Percentiles rank a stretch among this genome's conserved stretches.
phyloP scores from a whole-genome alignment of 2,113 vertebrate genomes.

The Hyperoodon ampullatus region DNA sequence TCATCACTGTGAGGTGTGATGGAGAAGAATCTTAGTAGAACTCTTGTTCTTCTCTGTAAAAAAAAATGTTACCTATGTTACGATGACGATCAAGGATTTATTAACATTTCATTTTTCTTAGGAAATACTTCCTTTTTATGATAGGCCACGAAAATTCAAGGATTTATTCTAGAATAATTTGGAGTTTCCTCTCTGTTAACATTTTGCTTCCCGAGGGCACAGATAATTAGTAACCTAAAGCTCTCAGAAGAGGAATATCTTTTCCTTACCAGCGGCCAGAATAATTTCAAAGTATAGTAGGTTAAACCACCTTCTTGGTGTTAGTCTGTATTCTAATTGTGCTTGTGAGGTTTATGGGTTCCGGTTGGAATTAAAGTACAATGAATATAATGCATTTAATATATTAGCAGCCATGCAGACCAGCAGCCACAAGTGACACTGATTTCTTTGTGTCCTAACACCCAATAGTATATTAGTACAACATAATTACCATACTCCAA shows the following conservation, averaged over 20 bases:
- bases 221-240: background rate
- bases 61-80: background rate
- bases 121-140: background rate
- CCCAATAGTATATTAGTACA: background rate
- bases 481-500: background rate
- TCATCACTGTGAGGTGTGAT: background rate
- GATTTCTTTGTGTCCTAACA: background rate
- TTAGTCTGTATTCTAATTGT: background rate
- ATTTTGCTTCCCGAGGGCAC: background rate
- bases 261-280: background rate
- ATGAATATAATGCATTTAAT: background rate
- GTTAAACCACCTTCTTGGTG: background rate
- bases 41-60: background rate
- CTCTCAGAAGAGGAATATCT: background rate
- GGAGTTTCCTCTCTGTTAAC: background rate
- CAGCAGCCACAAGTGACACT: background rate
- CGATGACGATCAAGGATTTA: background rate
- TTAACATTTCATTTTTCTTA: background rate
- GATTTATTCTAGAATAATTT: slow-evolving; percentile 1
- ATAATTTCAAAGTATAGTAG: background rate
- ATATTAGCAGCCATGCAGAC: background rate
- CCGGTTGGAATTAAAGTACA: background rate
- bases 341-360: background rate
- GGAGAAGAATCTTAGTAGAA: background rate
- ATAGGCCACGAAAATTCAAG: background rate